Conservation (phyloP, 2,113 vertebrate species). For the Felis chaus region DNA sequence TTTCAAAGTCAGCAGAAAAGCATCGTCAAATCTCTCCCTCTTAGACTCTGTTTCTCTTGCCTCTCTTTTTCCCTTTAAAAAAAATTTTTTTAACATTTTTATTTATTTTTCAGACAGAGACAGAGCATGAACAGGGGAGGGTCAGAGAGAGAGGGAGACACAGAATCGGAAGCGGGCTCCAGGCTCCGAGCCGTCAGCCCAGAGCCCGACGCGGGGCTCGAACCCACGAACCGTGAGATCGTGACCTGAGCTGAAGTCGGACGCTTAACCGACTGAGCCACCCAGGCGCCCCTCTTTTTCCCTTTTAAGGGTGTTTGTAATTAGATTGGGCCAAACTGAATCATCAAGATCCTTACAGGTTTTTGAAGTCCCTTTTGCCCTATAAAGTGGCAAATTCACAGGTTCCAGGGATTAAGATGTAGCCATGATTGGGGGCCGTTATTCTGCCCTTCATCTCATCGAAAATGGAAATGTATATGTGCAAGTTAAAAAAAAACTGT, state of each 20-base stretch:
- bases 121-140: no score
- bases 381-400: neutral
- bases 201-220: no score
- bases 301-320: neutral
- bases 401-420: neutral
- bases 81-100: no score
- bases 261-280: no score
- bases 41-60: neutral
- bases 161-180: no score
- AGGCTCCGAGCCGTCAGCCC: no score
- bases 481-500: neutral
- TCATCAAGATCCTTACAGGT: neutral
- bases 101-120: no score
- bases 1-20: neutral
- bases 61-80: neutral
- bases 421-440: neutral
- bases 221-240: no score
- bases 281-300: neutral
- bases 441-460: neutral
- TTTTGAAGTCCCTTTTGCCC: neutral
- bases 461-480: neutral
- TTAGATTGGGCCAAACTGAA: neutral
- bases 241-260: no score
- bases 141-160: no score
- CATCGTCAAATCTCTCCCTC: neutral